A percentile compares a stretch with the other conserved stretches of the same genome.
Evolutionary conservation across 1,140 invertebrate genomes (phyloP).

Genomic region (Meloidogyne chitwoodi): DNA sequence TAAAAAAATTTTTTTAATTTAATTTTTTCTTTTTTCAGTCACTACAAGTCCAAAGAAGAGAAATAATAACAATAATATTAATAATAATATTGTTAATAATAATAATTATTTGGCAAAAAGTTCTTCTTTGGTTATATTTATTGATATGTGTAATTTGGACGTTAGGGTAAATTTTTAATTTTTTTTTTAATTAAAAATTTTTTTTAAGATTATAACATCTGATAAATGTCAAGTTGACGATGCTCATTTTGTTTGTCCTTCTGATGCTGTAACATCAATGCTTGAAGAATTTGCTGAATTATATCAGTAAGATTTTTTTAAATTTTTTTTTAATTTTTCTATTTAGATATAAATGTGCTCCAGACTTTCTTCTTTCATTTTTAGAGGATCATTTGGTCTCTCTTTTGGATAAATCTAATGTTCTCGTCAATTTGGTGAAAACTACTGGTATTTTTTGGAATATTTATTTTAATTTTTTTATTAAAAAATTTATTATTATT

Average conservation of each 20-base stretch:
- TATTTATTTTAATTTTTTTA: neutral
- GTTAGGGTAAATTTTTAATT: constrained; percentile 35
- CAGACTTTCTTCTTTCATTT: constrained; percentile 35
- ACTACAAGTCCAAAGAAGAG: constrained; percentile 8
- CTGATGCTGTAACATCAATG: constrained; percentile 39
- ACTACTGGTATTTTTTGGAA: constrained; percentile 1
- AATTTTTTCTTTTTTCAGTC: neutral
- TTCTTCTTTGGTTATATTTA: constrained; percentile 23
- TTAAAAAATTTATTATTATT: neutral
- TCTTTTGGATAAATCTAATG: constrained; percentile 35
- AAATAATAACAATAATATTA: neutral
- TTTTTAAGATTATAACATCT: constrained; percentile 20
- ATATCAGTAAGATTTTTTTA: neutral
- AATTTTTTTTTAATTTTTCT: neutral
- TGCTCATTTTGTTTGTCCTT: constrained; percentile 29
- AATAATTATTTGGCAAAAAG: neutral
- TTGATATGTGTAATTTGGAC: constrained; percentile 16
- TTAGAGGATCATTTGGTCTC: constrained; percentile 40
- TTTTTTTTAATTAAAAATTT: constrained; percentile 12
- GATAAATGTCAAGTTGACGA: constrained; percentile 29
- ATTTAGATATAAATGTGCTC: constrained; percentile 23
- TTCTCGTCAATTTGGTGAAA: constrained; percentile 25
- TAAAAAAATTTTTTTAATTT: neutral
- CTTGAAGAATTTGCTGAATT: constrained; percentile 42
- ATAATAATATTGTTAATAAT: neutral